Conservation (phyloP, 2,888 invertebrate species). For the Agriotes lineatus region DNA sequence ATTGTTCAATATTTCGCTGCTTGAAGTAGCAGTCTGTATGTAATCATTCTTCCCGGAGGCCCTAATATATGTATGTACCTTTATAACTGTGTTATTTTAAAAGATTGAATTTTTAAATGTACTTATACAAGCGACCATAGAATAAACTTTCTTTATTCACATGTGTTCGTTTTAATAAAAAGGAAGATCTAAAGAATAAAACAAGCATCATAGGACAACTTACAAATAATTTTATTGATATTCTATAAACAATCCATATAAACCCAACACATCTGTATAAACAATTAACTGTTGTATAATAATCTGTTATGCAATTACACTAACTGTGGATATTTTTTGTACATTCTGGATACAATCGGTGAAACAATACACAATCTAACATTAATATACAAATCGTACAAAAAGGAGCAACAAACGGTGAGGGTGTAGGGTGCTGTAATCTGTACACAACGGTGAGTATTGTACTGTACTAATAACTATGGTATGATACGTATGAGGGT, state of each 20-base stretch:
- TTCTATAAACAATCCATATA: slow-evolving; percentile 65
- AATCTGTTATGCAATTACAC: slow-evolving; percentile 45
- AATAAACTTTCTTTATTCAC: no score
- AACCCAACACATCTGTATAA: slow-evolving; percentile 64
- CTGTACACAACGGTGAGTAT: slow-evolving; percentile 66
- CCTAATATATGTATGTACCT: no score
- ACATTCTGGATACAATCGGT: slow-evolving; percentile 57
- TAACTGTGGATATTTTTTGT: slow-evolving; percentile 55
- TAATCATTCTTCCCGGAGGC: no score
- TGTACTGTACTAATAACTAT: slow-evolving; percentile 60
- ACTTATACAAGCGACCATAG: no score
- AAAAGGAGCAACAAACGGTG: slow-evolving; percentile 52
- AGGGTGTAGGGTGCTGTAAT: slow-evolving; percentile 58
- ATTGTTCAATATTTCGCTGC: no score
- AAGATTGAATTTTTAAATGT: no score
- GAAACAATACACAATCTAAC: slow-evolving; percentile 49
- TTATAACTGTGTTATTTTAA: no score
- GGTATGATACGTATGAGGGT: slow-evolving; percentile 64
- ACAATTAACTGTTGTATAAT: slow-evolving; percentile 50
- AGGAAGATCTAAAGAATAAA: no score
- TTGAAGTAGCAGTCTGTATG: no score
- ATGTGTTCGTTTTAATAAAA: no score
- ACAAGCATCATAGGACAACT: no score
- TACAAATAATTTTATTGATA: slow-evolving; percentile 44
- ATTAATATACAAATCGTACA: slow-evolving; percentile 50